Evolutionary conservation across 2,113 vertebrate genomes (phyloP), one percentile per base, ranked within the genome.

Genomic region (Podarcis raffonei): DNA sequence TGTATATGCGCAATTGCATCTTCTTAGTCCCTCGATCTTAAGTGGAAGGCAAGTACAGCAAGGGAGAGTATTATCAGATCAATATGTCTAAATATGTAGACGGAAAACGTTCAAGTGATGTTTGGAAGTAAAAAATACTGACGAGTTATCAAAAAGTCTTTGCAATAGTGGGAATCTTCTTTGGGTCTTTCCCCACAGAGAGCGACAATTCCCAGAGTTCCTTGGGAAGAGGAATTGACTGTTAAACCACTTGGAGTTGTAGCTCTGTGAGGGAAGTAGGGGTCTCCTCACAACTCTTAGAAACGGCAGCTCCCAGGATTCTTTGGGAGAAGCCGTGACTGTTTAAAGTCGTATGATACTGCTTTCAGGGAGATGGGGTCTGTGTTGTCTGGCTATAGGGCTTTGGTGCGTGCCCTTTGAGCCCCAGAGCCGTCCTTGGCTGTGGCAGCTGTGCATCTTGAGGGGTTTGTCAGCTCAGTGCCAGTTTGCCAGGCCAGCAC

Each of bases 391-490:
- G 3, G 48, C n/a, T 75, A 9, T 42, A 30, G 20, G 27, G 13
- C 13, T 42, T 62, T 22, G 9, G 48, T 23, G 5, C 30, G 18
- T 42, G 37, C 18, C 48, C 32, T n/a, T 53, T 74, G 15, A 13
- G 37, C 1, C 13, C 30, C 71, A 66, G 37, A 68, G 81, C 59
- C 35, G 57, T 74, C 82, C 16, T 85, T 65, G 9, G 78, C 75
- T 57, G 68, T 20, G 25, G 2, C 0, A 7, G 59, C 62, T 81
- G 69, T 25, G 66, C 0, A 30, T 81, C 16, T 37, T 3, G 57
- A 18, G 69, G 65, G 77, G 48, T 71, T 48, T 89, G 0, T 20
- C 42, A 72, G 62, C 92, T 91, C 20, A n/a, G 71, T 86, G 94
- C 81, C 86, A 35, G 88, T 77, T 57, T 72, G 37, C 83, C 74